Evolutionary conservation across 2,888 invertebrate species (phyloP).

Genomic region (Beris chalybata): DNA sequence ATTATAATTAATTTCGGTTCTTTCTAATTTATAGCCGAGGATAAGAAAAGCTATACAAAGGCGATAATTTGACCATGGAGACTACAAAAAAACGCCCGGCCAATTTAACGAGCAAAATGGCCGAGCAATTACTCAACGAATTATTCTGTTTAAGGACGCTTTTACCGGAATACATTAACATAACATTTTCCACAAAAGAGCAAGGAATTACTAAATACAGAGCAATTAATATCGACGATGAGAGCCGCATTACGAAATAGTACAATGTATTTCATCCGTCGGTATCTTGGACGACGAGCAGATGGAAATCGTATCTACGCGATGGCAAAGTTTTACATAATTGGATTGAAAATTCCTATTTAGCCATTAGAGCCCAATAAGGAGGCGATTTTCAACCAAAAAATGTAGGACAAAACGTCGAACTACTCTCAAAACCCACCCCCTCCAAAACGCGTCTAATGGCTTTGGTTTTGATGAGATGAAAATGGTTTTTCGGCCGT

Average conservation of each 20-base stretch:
- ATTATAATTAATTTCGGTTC: conserved; percentile 30
- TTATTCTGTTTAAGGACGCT: conserved; percentile 31
- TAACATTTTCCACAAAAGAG: conserved; percentile 26
- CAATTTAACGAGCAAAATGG: conserved; percentile 3
- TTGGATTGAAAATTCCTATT: conserved; percentile 29
- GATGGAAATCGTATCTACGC: conserved; percentile 2
- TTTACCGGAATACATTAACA: conserved; percentile 33
- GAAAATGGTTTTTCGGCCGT: too few relatives aligned
- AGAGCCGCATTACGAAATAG: conserved; percentile 4
- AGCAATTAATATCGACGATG: conserved; percentile 28
- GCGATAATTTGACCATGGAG: conserved; percentile 10
- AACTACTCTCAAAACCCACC: too few relatives aligned
- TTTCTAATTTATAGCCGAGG: conserved; percentile 25
- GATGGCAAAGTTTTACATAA: conserved; percentile 22
- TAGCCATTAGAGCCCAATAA: conserved; percentile 25
- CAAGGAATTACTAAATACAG: conserved; percentile 12
- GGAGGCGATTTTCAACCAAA: conserved; percentile 1
- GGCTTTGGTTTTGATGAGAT: too few relatives aligned
- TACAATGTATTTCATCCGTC: not conserved
- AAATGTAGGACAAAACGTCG: not conserved
- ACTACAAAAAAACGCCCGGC: conserved; percentile 9
- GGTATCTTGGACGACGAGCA: conserved; percentile 6
- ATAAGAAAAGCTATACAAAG: conserved; percentile 25
- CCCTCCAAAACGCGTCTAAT: too few relatives aligned
- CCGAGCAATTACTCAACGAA: conserved; percentile 22